Base-by-base conservation (phyloP, 2,113 vertebrate species). In the Carassius gibelio region DNA sequence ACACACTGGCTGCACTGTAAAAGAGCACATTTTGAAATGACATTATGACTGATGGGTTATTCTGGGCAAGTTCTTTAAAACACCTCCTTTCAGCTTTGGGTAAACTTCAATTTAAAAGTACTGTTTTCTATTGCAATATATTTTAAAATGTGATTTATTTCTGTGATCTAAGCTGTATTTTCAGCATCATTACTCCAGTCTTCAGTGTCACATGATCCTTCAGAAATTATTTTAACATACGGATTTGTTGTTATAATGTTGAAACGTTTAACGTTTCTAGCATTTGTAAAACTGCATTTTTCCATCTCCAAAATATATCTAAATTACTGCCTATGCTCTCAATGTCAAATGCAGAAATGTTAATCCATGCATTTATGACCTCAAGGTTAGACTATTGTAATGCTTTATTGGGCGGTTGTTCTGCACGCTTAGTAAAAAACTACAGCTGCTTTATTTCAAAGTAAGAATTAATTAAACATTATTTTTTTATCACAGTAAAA, bases 1-100 rank as follows among this genome's bases (percentile, higher is more conserved):
- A 93, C 38, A 98, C 95, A 0, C 89, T 19, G 1, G 96, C 97
- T 0, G 96, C 98, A 19, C 98, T 99, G 93, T 19, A 84, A 85
- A 86, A 23, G n/a, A 13, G 62, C 62, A 21, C 50, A 11, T 48
- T 48, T 0, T 48, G 45, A 48, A 3, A 48, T 66, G 42, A 62
- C 50, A 57, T 76, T 64, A 50, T 30, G 36, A 42, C 8, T 68
- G 34, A 78, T 26, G 26, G 2, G 2, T 52, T 30, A 30, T 52
- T 77, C 7, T 57, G 23, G 10, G 57, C 36, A 42, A 23, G 8
- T 8, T 66, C 13, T 30, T 30, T 66, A 34, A 66, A 66, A 68
- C 5, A 15, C 30, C 13, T 42, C 42, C 8, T 42, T 42, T 68
- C 26, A 8, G 26, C 30, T 68, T 68, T 68, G 26, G 5, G 26